These are phyloP conservation scores for Synanthedon myopaeformis DNA, from an alignment of 2,888 invertebrate genomes.

Conservation along the genomic window DNA sequence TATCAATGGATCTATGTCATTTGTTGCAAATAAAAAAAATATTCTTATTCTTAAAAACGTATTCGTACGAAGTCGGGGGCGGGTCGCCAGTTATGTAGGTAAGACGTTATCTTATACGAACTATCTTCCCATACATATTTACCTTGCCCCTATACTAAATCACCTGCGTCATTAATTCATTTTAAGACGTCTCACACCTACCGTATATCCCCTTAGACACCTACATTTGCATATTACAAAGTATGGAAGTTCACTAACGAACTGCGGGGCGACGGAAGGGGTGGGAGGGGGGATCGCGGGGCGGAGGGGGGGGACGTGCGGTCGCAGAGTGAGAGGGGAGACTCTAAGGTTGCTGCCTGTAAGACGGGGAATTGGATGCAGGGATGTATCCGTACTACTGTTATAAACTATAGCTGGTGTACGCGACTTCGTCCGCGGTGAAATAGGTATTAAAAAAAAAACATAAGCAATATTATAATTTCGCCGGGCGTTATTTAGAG, in stretches of 20 bases:
- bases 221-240: slow-evolving; percentile 70
- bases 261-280: slow-evolving; percentile 17
- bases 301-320: slow-evolving; percentile 4
- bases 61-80: no score
- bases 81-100: no score
- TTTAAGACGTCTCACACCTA: slow-evolving; percentile 56
- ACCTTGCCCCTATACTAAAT: slow-evolving; percentile 21
- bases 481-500: no score
- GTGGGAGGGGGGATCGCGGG: neutral
- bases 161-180: slow-evolving; percentile 70
- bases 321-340: slow-evolving; percentile 21
- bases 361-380: slow-evolving; percentile 66
- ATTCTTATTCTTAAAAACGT: no score
- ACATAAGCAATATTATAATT: no score
- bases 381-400: slow-evolving; percentile 21
- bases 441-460: no score
- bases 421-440: no score
- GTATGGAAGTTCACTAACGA: slow-evolving; percentile 69
- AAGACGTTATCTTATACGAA: no score
- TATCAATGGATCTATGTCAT: no score
- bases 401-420: no score
- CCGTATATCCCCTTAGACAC: slow-evolving; percentile 43
- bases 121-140: no score
- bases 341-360: slow-evolving; percentile 55
- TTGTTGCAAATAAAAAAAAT: no score